Evolutionary conservation across 2,888 invertebrate genomes (phyloP).

Genomic region (Cephus sareptanus): DNA sequence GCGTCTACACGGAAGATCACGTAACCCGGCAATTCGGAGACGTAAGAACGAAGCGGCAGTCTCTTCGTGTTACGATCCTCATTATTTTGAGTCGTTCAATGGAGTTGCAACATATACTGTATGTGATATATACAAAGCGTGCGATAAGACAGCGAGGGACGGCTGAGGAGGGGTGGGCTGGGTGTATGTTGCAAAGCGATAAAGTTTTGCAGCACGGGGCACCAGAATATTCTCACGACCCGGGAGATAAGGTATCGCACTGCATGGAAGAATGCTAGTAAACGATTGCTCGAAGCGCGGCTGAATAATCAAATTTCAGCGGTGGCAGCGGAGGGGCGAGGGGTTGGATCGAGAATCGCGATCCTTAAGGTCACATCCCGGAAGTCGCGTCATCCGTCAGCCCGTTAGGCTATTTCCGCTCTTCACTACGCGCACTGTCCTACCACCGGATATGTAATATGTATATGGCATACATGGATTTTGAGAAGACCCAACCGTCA

Average conservation of each 20-base stretch:
- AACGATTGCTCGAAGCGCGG: slow-evolving; percentile 12
- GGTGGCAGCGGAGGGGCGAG: slow-evolving; percentile 6
- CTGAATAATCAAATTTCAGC: slow-evolving; percentile 37
- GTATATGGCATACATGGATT: not conserved
- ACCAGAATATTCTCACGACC: slow-evolving; percentile 22
- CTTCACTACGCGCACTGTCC: slow-evolving; percentile 9
- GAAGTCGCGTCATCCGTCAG: slow-evolving; percentile 40
- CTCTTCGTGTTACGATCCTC: not conserved
- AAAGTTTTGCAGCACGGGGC: slow-evolving; percentile 7
- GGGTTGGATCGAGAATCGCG: not conserved
- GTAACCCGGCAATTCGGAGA: not conserved
- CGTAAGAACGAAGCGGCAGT: not conserved
- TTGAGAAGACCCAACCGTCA: not conserved
- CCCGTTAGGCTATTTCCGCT: not conserved
- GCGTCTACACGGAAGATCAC: not conserved
- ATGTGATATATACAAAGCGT: not conserved
- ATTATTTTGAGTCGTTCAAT: not conserved
- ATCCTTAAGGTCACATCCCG: slow-evolving; percentile 45
- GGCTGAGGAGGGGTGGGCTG: too few species aligned
- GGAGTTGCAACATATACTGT: not conserved
- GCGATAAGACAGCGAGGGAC: not conserved
- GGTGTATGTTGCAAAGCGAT: slow-evolving; percentile 16
- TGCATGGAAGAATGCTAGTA: not conserved
- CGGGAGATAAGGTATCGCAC: not conserved
- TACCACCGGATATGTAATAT: not conserved